phyloP scores from a whole-genome alignment of 2,888 invertebrate genomes.

The Antheraea yamamai region DNA sequence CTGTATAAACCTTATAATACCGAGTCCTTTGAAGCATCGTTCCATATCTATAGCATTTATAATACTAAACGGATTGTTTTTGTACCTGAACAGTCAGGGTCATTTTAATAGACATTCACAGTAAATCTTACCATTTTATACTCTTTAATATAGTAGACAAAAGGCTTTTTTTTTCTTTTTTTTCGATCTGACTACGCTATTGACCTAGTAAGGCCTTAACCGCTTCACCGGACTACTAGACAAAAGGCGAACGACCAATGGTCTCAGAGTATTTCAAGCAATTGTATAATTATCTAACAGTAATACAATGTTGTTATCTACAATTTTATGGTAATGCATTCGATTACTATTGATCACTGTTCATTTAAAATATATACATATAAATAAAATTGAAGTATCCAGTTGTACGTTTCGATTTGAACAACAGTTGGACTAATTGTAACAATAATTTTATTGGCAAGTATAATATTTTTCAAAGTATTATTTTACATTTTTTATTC shows the following conservation, averaged over 20 bases:
- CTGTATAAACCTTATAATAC: not conserved
- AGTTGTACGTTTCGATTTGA: too few species aligned
- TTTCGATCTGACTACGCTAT: too few species aligned
- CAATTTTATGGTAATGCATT: not conserved
- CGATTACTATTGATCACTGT: too few species aligned
- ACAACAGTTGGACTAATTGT: too few species aligned
- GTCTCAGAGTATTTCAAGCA: not conserved
- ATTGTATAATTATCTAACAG: not conserved
- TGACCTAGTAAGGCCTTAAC: too few species aligned
- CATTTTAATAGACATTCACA: not conserved
- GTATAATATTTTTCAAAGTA: too few species aligned
- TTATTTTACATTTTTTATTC: too few species aligned
- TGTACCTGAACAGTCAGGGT: not conserved
- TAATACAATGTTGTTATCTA: not conserved
- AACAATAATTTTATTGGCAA: too few species aligned
- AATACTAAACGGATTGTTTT: not conserved
- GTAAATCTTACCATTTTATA: not conserved
- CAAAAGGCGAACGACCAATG: not conserved
- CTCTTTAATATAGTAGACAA: not conserved
- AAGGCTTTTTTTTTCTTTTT: too few species aligned
- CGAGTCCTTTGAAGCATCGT: not conserved
- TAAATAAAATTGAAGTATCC: too few species aligned
- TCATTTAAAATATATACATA: too few species aligned
- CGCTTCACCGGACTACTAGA: too few species aligned
- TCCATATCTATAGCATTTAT: not conserved